Percentiles rank a stretch among this genome's conserved stretches.
Conservation (phyloP, 2,113 vertebrate species). For the Microcebus tavaratra region DNA sequence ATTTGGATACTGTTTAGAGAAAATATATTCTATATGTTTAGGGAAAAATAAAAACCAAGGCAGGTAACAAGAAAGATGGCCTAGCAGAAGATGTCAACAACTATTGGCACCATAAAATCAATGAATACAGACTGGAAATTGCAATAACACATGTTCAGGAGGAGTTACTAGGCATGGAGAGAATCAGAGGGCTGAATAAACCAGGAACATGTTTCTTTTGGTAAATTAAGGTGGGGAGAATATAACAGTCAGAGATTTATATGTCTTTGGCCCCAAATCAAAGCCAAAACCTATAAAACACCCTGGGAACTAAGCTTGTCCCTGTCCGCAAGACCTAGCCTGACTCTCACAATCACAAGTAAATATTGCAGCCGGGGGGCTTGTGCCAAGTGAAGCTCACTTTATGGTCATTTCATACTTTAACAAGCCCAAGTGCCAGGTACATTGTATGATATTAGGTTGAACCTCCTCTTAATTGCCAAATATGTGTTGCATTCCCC, state of each 20-base stretch:
- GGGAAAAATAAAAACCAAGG: not conserved
- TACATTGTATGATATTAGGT: conserved; percentile 11
- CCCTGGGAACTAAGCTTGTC: not conserved
- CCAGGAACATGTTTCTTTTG: not conserved
- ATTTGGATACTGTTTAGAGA: conserved; percentile 43
- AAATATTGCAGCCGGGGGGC: not conserved
- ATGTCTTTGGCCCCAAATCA: conserved; percentile 19
- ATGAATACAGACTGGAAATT: not conserved
- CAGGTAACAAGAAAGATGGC: conserved; percentile 9
- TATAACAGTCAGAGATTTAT: conserved; percentile 10
- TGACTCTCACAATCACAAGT: conserved; percentile 31
- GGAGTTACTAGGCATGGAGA: not conserved
- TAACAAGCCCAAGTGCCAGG: conserved; percentile 44
- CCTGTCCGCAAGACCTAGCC: not conserved
- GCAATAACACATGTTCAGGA: not conserved
- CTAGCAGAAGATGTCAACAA: not conserved
- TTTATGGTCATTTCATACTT: conserved; percentile 9
- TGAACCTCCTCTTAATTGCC: conserved; percentile 56
- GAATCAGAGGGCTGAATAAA: not conserved
- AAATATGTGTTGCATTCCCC: not conserved
- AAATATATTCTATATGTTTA: conserved; percentile 36
- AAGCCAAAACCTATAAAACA: conserved; percentile 53
- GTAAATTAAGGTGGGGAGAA: not conserved
- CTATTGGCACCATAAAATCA: not conserved
- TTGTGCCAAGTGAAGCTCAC: not conserved